Conservation (phyloP, 2,113 vertebrate genomes). For the Ploceus nigricollis region DNA sequence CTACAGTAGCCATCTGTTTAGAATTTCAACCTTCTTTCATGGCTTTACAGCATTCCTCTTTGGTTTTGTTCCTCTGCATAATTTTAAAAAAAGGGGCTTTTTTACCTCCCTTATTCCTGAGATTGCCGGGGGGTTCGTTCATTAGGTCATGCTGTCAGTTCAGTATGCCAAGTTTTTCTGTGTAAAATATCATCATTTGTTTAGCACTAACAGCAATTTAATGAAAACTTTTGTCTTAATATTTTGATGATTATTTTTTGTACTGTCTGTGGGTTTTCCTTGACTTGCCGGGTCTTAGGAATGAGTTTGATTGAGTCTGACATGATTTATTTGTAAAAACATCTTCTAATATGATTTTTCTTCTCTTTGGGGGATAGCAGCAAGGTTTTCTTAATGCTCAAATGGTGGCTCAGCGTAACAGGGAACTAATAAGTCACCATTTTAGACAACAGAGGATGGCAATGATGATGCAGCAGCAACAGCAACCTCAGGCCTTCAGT, state of each 20-base stretch:
- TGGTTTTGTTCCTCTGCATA: neutral
- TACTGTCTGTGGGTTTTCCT: neutral
- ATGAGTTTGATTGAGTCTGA: neutral
- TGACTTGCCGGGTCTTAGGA: neutral
- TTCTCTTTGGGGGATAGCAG: conserved; percentile 63
- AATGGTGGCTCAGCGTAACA: conserved; percentile 92
- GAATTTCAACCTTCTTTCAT: neutral
- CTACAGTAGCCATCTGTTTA: neutral
- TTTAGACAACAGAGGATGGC: conserved; percentile 89
- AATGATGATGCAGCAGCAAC: conserved; percentile 89
- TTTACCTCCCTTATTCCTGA: neutral
- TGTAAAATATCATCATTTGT: neutral
- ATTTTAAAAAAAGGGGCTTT: fast-evolving
- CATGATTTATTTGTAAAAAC: neutral
- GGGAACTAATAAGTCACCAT: conserved; percentile 89
- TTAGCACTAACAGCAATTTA: neutral
- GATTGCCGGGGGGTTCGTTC: neutral
- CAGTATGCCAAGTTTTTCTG: neutral
- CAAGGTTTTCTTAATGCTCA: conserved; percentile 91
- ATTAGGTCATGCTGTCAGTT: neutral
- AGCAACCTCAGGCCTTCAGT: conserved; percentile 85
- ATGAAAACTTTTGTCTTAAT: neutral
- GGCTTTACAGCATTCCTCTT: neutral
- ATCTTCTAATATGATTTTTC: conserved; percentile 20
- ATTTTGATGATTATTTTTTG: neutral